Evolutionary conservation across 2,888 invertebrate species (phyloP), one percentile per base, ranked within the genome.

Genomic region (Andrena dorsata): DNA sequence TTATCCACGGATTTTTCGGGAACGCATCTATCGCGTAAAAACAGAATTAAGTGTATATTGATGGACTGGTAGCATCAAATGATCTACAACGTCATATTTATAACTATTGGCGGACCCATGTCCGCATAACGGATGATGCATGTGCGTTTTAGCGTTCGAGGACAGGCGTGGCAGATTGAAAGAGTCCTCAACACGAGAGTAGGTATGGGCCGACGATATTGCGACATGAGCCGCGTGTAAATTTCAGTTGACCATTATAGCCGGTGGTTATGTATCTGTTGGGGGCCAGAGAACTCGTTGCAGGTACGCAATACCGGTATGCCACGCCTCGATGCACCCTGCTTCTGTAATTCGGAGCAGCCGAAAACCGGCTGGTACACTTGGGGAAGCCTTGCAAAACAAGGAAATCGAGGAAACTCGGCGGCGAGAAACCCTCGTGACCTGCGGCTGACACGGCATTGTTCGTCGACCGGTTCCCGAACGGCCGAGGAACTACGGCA

Each of bases 371-470:
- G 73, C 63, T 76, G 60, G 74, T 74, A 73, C 69, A 76, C 72
- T 75, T 68, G 69, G 70, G 63, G 81, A 87, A 87, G 81, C 79
- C 84, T 82, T 28, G 76, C 85, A 86, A 89, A 89, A 86, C 83
- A 83, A 86, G 86, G 85, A 89, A 86, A 88, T 84, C 83, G 84
- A 56, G 85, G 87, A 88, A 88, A 88, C 85, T 81, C 85, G 51
- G 51, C 63, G 77, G 70, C 70, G 80, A 23, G 56, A 81, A 85
- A 81, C 79, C 76, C 81, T 85, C 84, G 76, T 83, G 88, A 88
- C 88, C 88, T 86, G 86, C 83, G 85, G 83, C 71, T 85, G 88
- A 83, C 80, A 76, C 66, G 78, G 83, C 80, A 90, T 90, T 90
- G 90, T 90, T 86, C 76, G 76, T 41, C 68, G 32, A 56, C 75